A percentile compares a stretch with the other conserved stretches of the same genome.
phyloP scores from a whole-genome alignment of 1,140 invertebrate genomes.

The Pseudomyrmex concolor region DNA sequence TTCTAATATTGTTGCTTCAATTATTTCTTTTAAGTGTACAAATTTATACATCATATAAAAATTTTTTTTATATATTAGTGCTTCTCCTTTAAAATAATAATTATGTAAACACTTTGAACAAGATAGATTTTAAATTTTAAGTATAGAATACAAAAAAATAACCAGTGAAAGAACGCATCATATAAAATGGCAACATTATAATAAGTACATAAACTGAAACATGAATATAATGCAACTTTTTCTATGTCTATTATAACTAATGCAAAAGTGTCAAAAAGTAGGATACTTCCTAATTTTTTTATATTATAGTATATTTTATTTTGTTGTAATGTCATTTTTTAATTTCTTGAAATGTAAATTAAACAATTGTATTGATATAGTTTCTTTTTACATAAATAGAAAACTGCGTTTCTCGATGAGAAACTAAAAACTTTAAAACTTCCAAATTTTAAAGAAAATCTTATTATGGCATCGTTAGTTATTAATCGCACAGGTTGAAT shows the following conservation, averaged over 20 bases:
- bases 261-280: constrained; percentile 29
- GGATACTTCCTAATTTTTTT: constrained; percentile 33
- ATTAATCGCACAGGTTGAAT: constrained; percentile 31
- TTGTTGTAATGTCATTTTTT: constrained; percentile 46
- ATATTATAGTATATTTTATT: constrained; percentile 26
- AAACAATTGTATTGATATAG: constrained; percentile 30
- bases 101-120: constrained; percentile 33
- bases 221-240: constrained; percentile 16
- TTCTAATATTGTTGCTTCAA: constrained; percentile 31
- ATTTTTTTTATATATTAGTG: constrained; percentile 20
- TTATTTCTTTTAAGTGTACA: background rate
- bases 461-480: constrained; percentile 20
- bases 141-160: constrained; percentile 2
- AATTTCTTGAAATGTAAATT: constrained; percentile 25
- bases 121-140: background rate
- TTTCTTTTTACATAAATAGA: constrained; percentile 16
- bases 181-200: constrained; percentile 43
- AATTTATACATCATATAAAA: constrained; percentile 1
- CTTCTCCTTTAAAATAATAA: constrained; percentile 13
- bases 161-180: constrained; percentile 24
- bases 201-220: constrained; percentile 65
- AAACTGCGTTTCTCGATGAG: background rate
- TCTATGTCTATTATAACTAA: constrained; percentile 3
- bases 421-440: constrained; percentile 18
- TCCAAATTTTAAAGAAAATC: constrained; percentile 13